Evolutionary conservation across 2,113 vertebrate genomes (phyloP).

Genomic region (Carassius carassius): DNA sequence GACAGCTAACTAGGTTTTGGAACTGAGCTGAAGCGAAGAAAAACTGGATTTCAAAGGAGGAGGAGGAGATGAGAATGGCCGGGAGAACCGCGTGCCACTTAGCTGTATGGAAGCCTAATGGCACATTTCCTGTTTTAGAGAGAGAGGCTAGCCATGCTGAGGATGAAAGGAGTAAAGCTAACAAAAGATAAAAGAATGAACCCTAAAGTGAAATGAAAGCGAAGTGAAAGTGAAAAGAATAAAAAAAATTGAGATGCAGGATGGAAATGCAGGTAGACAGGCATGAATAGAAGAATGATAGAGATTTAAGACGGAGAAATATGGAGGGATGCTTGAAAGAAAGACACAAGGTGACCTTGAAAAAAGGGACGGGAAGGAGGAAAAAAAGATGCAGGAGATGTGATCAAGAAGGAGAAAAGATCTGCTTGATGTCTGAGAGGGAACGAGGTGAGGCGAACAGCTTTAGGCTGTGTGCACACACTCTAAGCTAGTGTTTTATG

Average conservation of each 20-base stretch:
- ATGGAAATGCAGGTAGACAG: constrained; percentile 28
- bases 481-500: constrained; percentile 29
- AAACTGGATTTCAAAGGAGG: neutral
- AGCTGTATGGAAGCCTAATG: neutral
- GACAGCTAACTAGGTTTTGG: neutral
- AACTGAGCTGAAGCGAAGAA: neutral
- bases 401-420: constrained; percentile 56
- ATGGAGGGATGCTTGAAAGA: constrained; percentile 18
- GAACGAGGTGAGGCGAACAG: constrained; percentile 63
- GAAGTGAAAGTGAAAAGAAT: constrained; percentile 23
- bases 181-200: constrained; percentile 53
- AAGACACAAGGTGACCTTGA: constrained; percentile 39
- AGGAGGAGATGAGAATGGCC: neutral
- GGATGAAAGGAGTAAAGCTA: constrained; percentile 46
- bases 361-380: neutral
- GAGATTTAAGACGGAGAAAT: constrained; percentile 45
- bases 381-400: constrained; percentile 16
- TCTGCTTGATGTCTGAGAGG: constrained; percentile 68
- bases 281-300: constrained; percentile 8
- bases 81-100: neutral
- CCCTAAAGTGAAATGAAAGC: constrained; percentile 29
- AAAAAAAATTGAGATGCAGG: constrained; percentile 7
- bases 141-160: constrained; percentile 19
- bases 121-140: constrained; percentile 28
- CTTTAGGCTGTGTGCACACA: constrained; percentile 55